A percentile compares a stretch with the other conserved stretches of the same genome.
Conservation (phyloP, 2,113 vertebrate genomes). For the Gadus macrocephalus region DNA sequence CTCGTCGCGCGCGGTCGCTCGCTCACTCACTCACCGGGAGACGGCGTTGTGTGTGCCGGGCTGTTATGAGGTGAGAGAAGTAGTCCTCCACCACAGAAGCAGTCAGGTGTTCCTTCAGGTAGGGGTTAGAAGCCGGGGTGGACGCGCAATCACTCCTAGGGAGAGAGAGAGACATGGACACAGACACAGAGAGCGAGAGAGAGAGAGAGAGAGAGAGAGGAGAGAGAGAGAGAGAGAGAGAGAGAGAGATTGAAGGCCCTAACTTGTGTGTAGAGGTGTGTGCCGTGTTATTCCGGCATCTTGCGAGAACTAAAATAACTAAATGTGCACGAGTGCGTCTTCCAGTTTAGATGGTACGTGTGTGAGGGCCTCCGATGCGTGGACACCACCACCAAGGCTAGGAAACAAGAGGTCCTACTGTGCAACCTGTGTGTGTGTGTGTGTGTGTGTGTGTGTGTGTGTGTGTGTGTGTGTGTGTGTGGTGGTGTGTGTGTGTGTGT, state of each 20-base stretch:
- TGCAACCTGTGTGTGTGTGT: constrained; percentile 8
- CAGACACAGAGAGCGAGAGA: background rate
- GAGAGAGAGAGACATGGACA: background rate
- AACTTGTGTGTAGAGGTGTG: background rate
- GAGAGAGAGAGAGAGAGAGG: background rate
- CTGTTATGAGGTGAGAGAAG: constrained; percentile 78
- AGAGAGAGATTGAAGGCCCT: background rate
- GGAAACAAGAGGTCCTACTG: too few species aligned
- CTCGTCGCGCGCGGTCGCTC: background rate
- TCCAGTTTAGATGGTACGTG: too few species aligned
- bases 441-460: background rate
- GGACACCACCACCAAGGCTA: too few species aligned
- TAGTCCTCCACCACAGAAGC: constrained; percentile 74
- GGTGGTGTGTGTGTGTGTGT: constrained; percentile 10
- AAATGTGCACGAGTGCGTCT: too few species aligned
- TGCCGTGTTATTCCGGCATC: background rate
- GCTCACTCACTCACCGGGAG: constrained; percentile 67
- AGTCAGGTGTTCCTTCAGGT: constrained; percentile 82
- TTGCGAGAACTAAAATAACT: too few species aligned
- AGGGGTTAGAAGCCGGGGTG: constrained; percentile 81
- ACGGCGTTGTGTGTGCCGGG: constrained; percentile 58
- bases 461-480: background rate
- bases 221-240: background rate
- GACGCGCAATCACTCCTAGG: constrained; percentile 77
- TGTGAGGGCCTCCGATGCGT: too few species aligned